phyloP scores from a whole-genome alignment of 2,888 invertebrate genomes.

The Drosophila barbarae region DNA sequence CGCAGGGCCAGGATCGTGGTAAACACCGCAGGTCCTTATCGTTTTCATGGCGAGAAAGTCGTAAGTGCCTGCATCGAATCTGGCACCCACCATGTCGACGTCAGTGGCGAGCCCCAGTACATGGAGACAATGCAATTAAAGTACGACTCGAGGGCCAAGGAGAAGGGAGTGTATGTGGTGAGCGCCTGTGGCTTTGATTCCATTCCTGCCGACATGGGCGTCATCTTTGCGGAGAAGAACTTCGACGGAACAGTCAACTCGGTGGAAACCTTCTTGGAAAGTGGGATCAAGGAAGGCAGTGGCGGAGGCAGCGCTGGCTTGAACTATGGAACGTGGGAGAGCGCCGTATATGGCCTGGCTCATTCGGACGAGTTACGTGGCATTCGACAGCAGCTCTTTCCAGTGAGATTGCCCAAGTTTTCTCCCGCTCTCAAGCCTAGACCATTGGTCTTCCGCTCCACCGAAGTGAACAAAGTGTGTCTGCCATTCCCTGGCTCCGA shows the following conservation, averaged over 20 bases:
- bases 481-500: constrained; percentile 92
- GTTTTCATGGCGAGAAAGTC: constrained; percentile 93
- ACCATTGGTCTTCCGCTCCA: constrained; percentile 81
- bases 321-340: constrained; percentile 95
- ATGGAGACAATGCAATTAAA: constrained; percentile 91
- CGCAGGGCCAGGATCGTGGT: constrained; percentile 87
- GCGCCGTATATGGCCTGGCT: constrained; percentile 88
- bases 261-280: constrained; percentile 85
- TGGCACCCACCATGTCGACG: constrained; percentile 93
- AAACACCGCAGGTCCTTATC: constrained; percentile 95
- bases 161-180: constrained; percentile 90
- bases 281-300: constrained; percentile 64
- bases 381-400: constrained; percentile 85
- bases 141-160: constrained; percentile 87
- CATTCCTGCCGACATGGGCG: constrained; percentile 93
- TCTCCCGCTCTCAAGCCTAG: constrained; percentile 83
- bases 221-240: constrained; percentile 87
- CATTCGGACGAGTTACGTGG: constrained; percentile 83
- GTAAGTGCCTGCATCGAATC: constrained; percentile 91
- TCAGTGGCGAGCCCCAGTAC: constrained; percentile 95
- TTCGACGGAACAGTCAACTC: constrained; percentile 89
- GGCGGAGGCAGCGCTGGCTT: constrained; percentile 80
- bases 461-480: constrained; percentile 82
- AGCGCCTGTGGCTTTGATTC: constrained; percentile 97
- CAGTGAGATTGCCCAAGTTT: constrained; percentile 83